phyloP scores from a whole-genome alignment of 2,113 vertebrate species.

The Callospermophilus lateralis region DNA sequence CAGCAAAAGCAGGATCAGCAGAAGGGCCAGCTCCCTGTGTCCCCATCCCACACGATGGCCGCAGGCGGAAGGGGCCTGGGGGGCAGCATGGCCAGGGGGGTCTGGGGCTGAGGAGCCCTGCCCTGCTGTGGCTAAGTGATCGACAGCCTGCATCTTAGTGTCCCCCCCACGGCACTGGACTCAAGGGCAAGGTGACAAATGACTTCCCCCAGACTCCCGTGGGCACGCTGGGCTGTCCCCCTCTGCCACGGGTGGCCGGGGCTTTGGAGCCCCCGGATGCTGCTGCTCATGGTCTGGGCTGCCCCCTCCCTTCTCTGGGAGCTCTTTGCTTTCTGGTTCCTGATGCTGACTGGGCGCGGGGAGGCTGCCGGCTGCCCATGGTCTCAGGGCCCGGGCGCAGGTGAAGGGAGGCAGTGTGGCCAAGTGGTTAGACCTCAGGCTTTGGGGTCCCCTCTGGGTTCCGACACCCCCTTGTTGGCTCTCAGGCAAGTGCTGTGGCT shows the following conservation, averaged over 20 bases:
- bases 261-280: background rate
- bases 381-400: background rate
- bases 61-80: background rate
- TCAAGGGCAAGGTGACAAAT: too few relatives aligned
- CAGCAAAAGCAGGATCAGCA: background rate
- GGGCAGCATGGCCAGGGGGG: background rate
- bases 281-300: too few relatives aligned
- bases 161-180: too few relatives aligned
- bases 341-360: too few relatives aligned
- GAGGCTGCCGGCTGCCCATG: background rate
- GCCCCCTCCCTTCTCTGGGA: too few relatives aligned
- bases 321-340: too few relatives aligned
- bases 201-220: too few relatives aligned
- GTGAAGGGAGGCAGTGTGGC: background rate
- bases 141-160: background rate
- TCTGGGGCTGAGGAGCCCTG: background rate
- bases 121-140: rapidly evolving
- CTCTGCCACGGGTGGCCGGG: background rate
- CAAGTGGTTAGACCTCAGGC: background rate
- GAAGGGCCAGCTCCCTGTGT: background rate
- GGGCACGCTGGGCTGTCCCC: too few relatives aligned
- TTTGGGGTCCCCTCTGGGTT: background rate
- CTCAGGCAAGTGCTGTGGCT: too few relatives aligned
- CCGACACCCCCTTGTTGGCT: rapidly evolving
- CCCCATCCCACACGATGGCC: background rate